Conservation (phyloP, 2,113 vertebrate genomes). For the Glareola pratincola region DNA sequence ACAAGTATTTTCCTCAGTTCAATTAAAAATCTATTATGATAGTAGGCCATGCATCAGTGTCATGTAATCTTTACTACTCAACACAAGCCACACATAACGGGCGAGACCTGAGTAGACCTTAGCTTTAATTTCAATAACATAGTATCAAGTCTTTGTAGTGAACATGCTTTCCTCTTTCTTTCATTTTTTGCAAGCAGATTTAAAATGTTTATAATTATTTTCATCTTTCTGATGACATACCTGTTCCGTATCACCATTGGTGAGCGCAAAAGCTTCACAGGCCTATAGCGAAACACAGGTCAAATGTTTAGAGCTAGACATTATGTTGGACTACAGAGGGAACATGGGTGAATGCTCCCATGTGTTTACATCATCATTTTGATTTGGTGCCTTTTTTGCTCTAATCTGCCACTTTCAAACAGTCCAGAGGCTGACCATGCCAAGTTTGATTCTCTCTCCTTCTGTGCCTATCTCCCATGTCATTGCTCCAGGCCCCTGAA, state of each 20-base stretch:
- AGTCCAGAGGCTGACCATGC: background rate
- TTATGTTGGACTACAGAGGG: background rate
- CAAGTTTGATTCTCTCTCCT: background rate
- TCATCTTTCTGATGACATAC: background rate
- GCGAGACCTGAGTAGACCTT: background rate
- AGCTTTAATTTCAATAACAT: background rate
- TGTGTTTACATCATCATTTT: background rate
- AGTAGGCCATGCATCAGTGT: conserved; percentile 34
- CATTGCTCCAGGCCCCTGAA: rapidly evolving
- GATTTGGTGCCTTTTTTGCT: background rate
- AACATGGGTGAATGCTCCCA: rapidly evolving
- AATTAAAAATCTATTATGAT: conserved; percentile 56
- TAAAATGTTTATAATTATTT: background rate
- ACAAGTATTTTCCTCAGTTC: conserved; percentile 11
- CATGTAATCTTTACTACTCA: background rate
- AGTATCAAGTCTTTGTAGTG: background rate
- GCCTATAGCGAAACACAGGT: background rate
- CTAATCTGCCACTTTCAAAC: background rate
- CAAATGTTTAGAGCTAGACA: background rate
- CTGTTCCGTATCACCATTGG: rapidly evolving
- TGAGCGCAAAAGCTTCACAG: background rate
- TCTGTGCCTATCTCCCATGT: background rate
- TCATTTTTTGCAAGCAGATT: background rate
- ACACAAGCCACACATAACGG: background rate
- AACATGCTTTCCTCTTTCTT: background rate